These are phyloP conservation scores for Zoanthus sansibaricus DNA, from an alignment of 92 coral and sea anemone species.

Conservation along the genomic window DNA sequence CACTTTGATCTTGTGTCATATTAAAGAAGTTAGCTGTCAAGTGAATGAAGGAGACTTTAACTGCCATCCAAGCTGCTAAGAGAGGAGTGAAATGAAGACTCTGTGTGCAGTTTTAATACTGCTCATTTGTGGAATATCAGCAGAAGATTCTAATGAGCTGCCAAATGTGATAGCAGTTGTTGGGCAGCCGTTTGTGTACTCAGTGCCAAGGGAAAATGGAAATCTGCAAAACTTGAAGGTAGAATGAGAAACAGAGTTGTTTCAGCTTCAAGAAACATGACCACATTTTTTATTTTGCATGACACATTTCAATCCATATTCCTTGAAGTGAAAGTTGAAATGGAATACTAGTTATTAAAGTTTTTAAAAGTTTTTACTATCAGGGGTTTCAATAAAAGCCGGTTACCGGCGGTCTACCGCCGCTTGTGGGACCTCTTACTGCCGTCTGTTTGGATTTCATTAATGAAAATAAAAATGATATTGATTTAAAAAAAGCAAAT, in stretches of 20 bases:
- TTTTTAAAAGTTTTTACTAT: no score
- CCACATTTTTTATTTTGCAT: no score
- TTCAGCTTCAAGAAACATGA: no score
- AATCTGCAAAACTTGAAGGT: constrained; percentile 58
- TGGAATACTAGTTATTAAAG: no score
- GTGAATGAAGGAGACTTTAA: constrained; percentile 5
- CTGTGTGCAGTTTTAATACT: not conserved
- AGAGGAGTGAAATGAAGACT: constrained; percentile 24
- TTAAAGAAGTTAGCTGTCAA: not conserved
- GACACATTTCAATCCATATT: no score
- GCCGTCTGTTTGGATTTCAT: no score
- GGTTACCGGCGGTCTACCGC: no score
- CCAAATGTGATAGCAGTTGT: constrained; percentile 85
- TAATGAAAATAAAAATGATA: no score
- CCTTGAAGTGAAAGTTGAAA: no score
- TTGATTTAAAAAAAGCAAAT: no score
- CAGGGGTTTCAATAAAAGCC: no score
- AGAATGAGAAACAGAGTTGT: not conserved
- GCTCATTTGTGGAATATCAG: constrained; percentile 31
- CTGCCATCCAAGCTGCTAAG: constrained; percentile 2
- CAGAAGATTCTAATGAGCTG: constrained; percentile 40
- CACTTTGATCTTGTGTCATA: constrained; percentile 9
- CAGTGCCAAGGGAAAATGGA: constrained; percentile 63
- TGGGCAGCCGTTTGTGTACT: constrained; percentile 86
- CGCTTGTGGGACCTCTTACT: no score